Evolutionary conservation across 2,113 vertebrate genomes (phyloP).

Genomic region (Nothobranchius kuhntae): DNA sequence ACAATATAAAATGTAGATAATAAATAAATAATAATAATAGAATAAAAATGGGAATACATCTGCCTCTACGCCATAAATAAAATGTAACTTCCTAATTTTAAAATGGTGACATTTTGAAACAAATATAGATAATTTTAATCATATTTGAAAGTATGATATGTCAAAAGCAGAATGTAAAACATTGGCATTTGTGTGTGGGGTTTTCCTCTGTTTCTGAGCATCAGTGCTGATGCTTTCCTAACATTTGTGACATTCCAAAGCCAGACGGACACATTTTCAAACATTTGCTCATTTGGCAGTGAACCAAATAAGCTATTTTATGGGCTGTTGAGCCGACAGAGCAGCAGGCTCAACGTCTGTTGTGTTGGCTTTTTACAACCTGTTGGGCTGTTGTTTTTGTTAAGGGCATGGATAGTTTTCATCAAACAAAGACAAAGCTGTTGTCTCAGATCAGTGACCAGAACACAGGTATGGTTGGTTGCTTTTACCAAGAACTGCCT

Average conservation of each 20-base stretch:
- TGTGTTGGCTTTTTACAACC: conserved; percentile 18
- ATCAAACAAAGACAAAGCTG: conserved; percentile 53
- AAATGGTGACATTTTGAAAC: no score
- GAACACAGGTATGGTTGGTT: conserved; percentile 30
- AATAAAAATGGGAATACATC: no score
- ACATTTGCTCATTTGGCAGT: background rate
- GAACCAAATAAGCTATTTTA: conserved; percentile 6
- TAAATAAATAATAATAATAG: no score
- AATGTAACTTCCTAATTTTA: no score
- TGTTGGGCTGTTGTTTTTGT: conserved; percentile 35
- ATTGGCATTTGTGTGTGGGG: no score
- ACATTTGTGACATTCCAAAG: background rate
- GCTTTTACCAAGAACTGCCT: conserved; percentile 33
- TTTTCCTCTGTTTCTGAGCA: background rate
- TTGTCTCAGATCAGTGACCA: conserved; percentile 51
- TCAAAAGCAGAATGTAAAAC: background rate
- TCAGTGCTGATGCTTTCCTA: background rate
- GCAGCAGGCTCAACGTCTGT: conserved; percentile 37
- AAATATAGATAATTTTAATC: no score
- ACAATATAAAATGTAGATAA: no score
- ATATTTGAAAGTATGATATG: no score
- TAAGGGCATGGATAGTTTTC: conserved; percentile 35
- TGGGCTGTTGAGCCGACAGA: conserved; percentile 20
- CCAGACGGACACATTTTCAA: background rate
- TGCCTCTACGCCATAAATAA: no score